phyloP scores from a whole-genome alignment of 2,113 vertebrate species.

The Toxotes jaculatrix region DNA sequence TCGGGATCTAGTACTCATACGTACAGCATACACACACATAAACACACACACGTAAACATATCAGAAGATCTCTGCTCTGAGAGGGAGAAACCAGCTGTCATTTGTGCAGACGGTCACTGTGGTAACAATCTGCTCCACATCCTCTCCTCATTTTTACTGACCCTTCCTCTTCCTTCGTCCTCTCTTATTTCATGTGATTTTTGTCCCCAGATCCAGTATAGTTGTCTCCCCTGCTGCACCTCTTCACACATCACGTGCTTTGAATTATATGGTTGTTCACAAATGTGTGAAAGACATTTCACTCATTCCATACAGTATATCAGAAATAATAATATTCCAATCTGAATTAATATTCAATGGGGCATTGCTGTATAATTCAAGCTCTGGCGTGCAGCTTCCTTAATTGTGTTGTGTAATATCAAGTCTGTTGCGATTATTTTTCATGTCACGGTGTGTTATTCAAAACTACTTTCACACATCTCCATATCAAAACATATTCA shows the following conservation, averaged over 20 bases:
- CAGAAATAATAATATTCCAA: constrained; percentile 9
- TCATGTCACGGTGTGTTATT: no score
- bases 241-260: background rate
- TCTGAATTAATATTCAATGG: background rate
- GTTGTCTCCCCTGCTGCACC: background rate
- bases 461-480: no score
- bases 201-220: background rate
- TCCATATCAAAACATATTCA: no score
- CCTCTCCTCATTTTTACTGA: constrained; percentile 34
- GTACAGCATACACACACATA: background rate
- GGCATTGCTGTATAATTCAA: no score
- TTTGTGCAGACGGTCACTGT: constrained; percentile 25
- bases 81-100: constrained; percentile 34
- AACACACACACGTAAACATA: background rate
- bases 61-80: constrained; percentile 29
- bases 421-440: no score
- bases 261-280: constrained; percentile 1
- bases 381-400: no score
- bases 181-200: background rate
- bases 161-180: constrained; percentile 8
- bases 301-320: background rate
- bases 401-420: no score
- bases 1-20: background rate
- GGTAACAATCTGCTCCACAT: constrained; percentile 39
- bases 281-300: background rate